Base-by-base conservation (phyloP, 2,113 vertebrate genomes). In the Psophia crepitans region DNA sequence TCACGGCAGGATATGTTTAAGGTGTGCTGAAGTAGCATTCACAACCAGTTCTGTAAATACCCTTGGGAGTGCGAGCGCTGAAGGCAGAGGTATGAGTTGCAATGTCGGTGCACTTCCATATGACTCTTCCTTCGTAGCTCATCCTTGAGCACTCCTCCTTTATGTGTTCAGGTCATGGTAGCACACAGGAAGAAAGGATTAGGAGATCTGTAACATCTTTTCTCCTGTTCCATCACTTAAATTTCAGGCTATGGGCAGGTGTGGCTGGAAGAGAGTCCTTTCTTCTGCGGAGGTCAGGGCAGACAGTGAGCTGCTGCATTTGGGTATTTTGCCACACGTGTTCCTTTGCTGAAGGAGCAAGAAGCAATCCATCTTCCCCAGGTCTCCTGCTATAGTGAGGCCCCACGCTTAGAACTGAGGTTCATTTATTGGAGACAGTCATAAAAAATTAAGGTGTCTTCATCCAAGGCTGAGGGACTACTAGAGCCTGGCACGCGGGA, bases 61-160 rank as follows among this genome's bases (percentile, higher is more conserved):
- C 33, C 6, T 8, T 16, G 9, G 58, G 53, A 74, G 39, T 1
- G 3, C 11, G 35, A 33, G 46, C 35, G 63, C n/a, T 37, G 43
- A 39, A 48, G 61, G 39, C 21, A 61, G 43, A 73, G 48, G 23
- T 73, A 6, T 27, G 39, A 54, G 32, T n/a, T 86, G 22, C 48
- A 11, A 7, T 17, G 7, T 9, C 0, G 2, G 7, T n/a, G 19
- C 30, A 4, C 17, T 48, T 66, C 11, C 5, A 35, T 3, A 32
- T 13, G 43, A 6, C 54, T 87, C 83, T 93, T 83, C 56, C 60
- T 53, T 60, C 49, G n/a, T 0, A 28, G 37, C 49, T 76, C 30
- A 43, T n/a, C 23, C 23, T 37, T 41, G 39, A 46, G 33, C 60
- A 17, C 21, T 60, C 9, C 24, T 49, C 16, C 35, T n/a, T n/a